Base-by-base conservation (phyloP, 2,797 vertebrate species). In the Adrianichthys oophorus region DNA sequence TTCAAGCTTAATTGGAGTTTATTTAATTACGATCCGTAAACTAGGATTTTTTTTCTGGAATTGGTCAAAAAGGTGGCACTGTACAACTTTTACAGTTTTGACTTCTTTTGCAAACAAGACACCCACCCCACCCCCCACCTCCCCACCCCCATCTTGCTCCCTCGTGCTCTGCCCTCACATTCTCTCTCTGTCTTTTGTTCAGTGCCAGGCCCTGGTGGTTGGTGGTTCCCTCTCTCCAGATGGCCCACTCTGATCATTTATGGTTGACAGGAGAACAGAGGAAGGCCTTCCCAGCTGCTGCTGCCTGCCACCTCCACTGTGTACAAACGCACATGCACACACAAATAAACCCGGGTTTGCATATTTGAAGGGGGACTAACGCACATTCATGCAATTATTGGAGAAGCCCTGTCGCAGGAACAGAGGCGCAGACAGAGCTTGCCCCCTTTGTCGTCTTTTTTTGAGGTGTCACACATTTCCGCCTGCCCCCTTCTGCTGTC, bases 191-290 rank as follows among this genome's bases (percentile, higher is more conserved):
- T 79, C 74, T 80, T 69, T 86, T 8, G 68, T 73, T 79, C 52
- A 10, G 68, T 85, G 82, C 87, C 87, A 87, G 85, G 81, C 86
- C 84, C 72, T 85, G 72, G 71, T 88, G 83, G 72, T 80, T 85
- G 82, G 84, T 87, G 80, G 81, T 89, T 83, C 79, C 89, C 90
- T 89, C 73, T 85, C 87, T 94, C 94, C 95, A 97, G 93, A 95
- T 93, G 92, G 93, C 87, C 87, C 62, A 80, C 87, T 94, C 85
- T 95, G 94, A 94, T 93, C 93, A 95, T 95, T 95, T 87, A 95
- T 92, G 94, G 93, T 93, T 92, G 90, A 94, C 86, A 90, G 87
- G 92, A 93, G 90, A 94, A 94, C 92, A 94, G 87, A 89, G 91
- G 87, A 90, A 93, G 92, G 86, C 82, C 77, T 83, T 44, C 88